Evolutionary conservation across 2,113 vertebrate species (phyloP), one percentile per base, ranked within the genome.

Genomic region (Tauraco erythrolophus): DNA sequence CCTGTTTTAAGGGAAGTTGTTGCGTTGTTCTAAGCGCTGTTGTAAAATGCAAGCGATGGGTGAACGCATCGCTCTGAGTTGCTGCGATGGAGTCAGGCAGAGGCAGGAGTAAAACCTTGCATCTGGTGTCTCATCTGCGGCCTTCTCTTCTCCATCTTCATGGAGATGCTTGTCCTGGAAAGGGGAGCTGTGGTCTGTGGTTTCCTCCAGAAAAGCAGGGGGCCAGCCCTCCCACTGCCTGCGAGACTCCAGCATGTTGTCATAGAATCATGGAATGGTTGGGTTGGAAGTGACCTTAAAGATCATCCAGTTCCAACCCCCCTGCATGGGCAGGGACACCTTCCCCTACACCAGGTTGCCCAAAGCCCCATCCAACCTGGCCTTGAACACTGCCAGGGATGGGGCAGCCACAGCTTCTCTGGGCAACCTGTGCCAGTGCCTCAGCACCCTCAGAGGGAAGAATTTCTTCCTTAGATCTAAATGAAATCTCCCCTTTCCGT

Each of bases 151-250:
- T 61, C 30, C 37, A 3, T 62, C 58, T 23, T 41, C 4, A 2
- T 8, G 57, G 37, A 37, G 25, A 30, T 8, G 7, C n/a, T 62
- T 15, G 4, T 21, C 51, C 62, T 48, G 45, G 35, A 7, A 39
- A 28, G 35, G 18, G 33, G 18, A 51, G n/a, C 35, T 5, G 1
- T 33, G 46, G 12, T 30, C 22, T 4, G 1, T 61, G 62, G 21
- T 31, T 72, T 80, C 33, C 51, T 28, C n/a, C 45, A 70, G 51
- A 39, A 56, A 83, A 48, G 8, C 12, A 6, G 45, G 76, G 70
- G 27, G 27, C n/a, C 1, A 4, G 3, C 1, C 1, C 31, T 84
- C 27, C 1, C 37, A 31, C 14, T 48, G 11, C 27, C 35, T 15
- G 1, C 10, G 2, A 1, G 11, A 23, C 35, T 14, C 15, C 21